Evolutionary conservation across 2,797 vertebrate genomes (phyloP).

Genomic region (Chelidonichthys spinosus): DNA sequence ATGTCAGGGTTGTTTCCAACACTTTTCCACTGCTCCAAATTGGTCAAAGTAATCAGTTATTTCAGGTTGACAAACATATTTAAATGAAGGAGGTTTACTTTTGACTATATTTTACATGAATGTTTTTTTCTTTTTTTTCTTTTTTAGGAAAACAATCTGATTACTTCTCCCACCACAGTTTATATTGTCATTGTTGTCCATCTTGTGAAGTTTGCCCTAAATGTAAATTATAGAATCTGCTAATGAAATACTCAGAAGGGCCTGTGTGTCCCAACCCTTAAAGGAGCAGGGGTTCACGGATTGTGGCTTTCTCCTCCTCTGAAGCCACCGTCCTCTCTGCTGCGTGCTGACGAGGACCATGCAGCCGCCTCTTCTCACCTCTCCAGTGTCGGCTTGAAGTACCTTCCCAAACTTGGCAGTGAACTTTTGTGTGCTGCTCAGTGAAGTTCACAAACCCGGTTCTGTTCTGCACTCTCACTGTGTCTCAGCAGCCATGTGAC

Average conservation of each 20-base stretch:
- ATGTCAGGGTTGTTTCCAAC: neutral
- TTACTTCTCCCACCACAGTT: neutral
- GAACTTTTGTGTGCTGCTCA: slow-evolving; percentile 9
- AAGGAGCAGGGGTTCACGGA: slow-evolving; percentile 54
- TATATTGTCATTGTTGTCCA: neutral
- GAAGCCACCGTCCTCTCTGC: slow-evolving; percentile 27
- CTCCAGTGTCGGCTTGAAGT: slow-evolving; percentile 39
- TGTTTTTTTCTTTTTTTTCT: neutral
- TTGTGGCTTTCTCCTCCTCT: slow-evolving; percentile 39
- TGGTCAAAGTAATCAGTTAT: neutral
- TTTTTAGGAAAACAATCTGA: neutral
- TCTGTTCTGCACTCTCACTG: slow-evolving; percentile 32
- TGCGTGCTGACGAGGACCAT: slow-evolving; percentile 29
- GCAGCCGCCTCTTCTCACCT: slow-evolving; percentile 37
- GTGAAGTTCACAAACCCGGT: slow-evolving; percentile 33
- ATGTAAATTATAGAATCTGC: too few species aligned
- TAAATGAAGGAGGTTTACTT: neutral
- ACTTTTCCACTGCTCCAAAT: neutral
- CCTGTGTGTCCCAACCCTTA: slow-evolving; percentile 23
- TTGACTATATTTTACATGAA: neutral
- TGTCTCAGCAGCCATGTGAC: slow-evolving; percentile 36
- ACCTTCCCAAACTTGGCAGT: slow-evolving; percentile 19
- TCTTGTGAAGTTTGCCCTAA: too few species aligned
- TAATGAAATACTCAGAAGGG: neutral
- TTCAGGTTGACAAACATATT: neutral